phyloP scores from a whole-genome alignment of 92 coral and sea anemone genomes.

The Zoanthus solanderi region DNA sequence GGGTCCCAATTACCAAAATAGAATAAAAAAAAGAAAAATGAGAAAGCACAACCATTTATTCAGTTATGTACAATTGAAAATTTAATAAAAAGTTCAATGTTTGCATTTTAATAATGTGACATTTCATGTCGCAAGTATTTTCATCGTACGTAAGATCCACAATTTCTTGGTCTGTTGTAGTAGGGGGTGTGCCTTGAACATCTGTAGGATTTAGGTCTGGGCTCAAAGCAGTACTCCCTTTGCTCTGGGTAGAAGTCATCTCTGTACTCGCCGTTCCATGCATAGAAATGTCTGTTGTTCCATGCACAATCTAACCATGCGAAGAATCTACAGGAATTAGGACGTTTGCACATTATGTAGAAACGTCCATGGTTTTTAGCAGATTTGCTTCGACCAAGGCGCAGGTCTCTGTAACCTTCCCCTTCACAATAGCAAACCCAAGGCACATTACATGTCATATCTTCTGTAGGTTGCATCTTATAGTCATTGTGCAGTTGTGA shows the following conservation, averaged over 20 bases:
- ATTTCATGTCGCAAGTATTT: not conserved
- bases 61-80: not conserved
- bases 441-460: not conserved
- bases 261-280: not conserved
- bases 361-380: not conserved
- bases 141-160: not conserved
- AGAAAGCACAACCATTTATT: not conserved
- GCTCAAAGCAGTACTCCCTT: not conserved
- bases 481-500: not conserved
- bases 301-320: not conserved
- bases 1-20: not conserved
- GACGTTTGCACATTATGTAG: not conserved
- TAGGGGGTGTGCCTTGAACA: not conserved
- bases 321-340: not conserved
- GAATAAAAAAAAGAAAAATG: not conserved
- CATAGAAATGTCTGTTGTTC: not conserved
- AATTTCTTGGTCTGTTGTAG: not conserved
- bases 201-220: not conserved
- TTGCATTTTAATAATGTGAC: not conserved
- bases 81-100: too few relatives aligned
- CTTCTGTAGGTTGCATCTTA: not conserved
- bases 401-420: not conserved
- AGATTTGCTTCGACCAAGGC: not conserved
- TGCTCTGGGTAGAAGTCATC: not conserved
- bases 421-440: not conserved